These are phyloP conservation scores for Anastrepha obliqua DNA, from an alignment of 1,140 invertebrate species.

Conservation along the genomic window DNA sequence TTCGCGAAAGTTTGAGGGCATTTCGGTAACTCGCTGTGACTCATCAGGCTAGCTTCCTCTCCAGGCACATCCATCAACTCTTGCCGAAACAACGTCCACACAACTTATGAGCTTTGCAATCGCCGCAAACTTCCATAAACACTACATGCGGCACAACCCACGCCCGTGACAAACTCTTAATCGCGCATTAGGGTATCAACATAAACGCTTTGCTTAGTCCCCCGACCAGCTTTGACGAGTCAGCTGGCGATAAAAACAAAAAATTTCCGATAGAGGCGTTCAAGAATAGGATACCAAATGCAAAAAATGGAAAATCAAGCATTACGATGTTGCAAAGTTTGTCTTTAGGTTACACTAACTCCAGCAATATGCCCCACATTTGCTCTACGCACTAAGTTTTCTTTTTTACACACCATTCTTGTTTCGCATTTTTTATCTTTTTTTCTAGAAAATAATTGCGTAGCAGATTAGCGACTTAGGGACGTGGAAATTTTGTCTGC, in stretches of 20 bases:
- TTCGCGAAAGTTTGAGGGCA: no score
- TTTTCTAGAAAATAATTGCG: background rate
- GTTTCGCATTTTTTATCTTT: background rate
- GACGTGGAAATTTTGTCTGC: constrained; percentile 33
- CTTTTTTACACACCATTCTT: background rate
- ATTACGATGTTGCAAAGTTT: no score
- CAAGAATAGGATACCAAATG: background rate
- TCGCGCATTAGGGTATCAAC: background rate
- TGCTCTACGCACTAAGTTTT: background rate
- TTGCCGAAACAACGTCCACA: no score
- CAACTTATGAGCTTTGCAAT: no score
- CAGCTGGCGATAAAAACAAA: background rate
- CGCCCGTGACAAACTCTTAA: background rate
- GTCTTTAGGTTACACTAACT: background rate
- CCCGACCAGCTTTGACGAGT: background rate
- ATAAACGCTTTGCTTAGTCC: background rate
- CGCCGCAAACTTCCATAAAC: no score
- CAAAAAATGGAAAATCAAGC: background rate
- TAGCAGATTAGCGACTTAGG: constrained; percentile 15
- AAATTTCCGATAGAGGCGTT: background rate
- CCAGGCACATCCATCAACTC: no score
- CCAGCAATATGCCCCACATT: background rate
- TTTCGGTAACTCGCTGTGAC: no score
- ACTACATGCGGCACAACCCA: no score
- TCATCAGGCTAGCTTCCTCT: no score